These are phyloP conservation scores for Geothlypis trichas DNA, from an alignment of 2,113 vertebrate species.

Conservation along the genomic window DNA sequence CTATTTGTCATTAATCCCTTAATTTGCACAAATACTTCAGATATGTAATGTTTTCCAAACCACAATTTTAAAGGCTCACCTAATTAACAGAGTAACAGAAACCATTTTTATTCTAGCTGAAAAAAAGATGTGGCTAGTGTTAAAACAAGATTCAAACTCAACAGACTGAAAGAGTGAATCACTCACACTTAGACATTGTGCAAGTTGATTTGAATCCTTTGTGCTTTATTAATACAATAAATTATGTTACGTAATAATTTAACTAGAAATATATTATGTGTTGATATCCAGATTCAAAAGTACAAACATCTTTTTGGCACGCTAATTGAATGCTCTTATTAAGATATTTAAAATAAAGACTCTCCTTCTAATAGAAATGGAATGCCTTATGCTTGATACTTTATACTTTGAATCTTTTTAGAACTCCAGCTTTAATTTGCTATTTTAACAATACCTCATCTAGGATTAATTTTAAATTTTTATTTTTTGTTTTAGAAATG, in stretches of 20 bases:
- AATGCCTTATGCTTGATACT: not conserved
- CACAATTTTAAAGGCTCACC: conserved; percentile 22
- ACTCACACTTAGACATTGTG: not conserved
- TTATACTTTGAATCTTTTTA: not conserved
- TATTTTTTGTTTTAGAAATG: not conserved
- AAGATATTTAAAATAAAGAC: not conserved
- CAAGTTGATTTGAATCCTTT: not conserved
- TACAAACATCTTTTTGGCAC: not conserved
- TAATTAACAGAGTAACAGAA: conserved; percentile 35
- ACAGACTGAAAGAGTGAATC: not conserved
- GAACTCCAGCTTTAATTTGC: not conserved
- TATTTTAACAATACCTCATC: not conserved
- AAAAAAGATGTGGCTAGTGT: not conserved
- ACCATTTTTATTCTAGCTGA: not conserved
- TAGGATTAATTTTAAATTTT: not conserved
- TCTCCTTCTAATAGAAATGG: not conserved
- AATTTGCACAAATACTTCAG: conserved; percentile 35
- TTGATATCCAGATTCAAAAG: not conserved
- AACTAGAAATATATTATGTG: not conserved
- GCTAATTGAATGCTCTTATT: not conserved
- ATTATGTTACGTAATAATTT: not conserved
- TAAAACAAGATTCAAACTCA: not conserved
- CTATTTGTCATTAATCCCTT: conserved; percentile 22
- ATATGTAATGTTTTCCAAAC: conserved; percentile 48
- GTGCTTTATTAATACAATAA: not conserved